A percentile compares a stretch with the other conserved stretches of the same genome.
Evolutionary conservation across 2,888 invertebrate genomes (phyloP).

Genomic region (Hermaeophaga mercurialis): DNA sequence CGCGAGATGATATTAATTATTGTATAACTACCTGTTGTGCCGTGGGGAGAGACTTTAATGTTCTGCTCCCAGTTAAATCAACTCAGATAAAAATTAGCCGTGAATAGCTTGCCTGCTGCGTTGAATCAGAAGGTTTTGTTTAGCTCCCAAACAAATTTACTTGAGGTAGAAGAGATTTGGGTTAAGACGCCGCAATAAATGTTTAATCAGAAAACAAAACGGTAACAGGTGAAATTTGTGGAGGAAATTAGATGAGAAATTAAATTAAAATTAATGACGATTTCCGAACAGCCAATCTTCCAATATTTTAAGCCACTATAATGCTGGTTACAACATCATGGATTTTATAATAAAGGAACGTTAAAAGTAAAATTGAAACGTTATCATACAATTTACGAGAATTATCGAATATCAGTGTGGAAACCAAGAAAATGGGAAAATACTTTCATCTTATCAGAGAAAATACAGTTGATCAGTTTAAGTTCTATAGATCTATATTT

Average conservation of each 20-base stretch:
- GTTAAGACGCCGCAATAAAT: not conserved
- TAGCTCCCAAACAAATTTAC: constrained; percentile 12
- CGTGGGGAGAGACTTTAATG: constrained; percentile 27
- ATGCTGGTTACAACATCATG: too few species aligned
- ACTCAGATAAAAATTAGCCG: constrained; percentile 30
- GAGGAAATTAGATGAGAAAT: not conserved
- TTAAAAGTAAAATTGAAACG: too few species aligned
- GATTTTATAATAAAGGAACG: too few species aligned
- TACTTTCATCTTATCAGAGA: too few species aligned
- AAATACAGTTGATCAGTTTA: too few species aligned
- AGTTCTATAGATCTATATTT: too few species aligned
- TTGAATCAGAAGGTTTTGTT: constrained; percentile 18
- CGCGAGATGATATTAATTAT: constrained; percentile 36
- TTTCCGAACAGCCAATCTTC: too few species aligned
- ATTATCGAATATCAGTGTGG: too few species aligned
- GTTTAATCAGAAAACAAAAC: constrained; percentile 1
- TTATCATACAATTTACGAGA: too few species aligned
- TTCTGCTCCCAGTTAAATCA: constrained; percentile 32
- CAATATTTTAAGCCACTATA: too few species aligned
- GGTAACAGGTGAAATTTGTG: not conserved
- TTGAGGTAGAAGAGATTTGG: constrained; percentile 6
- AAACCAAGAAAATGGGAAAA: too few species aligned
- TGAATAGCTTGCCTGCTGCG: constrained; percentile 20
- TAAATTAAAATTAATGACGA: not conserved
- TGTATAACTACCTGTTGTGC: constrained; percentile 38